phyloP scores from a whole-genome alignment of 2,888 invertebrate species.

The Apamea anceps region DNA sequence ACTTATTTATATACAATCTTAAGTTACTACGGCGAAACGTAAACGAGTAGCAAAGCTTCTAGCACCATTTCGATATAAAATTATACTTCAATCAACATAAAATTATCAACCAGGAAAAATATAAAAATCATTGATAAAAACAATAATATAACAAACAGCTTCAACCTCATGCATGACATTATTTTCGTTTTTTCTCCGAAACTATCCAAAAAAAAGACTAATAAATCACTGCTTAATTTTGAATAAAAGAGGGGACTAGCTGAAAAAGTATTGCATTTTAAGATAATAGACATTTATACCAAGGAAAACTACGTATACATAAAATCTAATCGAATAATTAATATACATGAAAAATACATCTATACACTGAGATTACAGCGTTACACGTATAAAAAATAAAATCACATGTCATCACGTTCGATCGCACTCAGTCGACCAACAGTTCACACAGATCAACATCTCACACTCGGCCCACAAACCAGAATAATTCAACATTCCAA shows the following conservation, averaged over 20 bases:
- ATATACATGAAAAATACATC: slow-evolving; percentile 81
- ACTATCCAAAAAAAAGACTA: slow-evolving; percentile 68
- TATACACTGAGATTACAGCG: slow-evolving; percentile 86
- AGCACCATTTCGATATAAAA: slow-evolving; percentile 89
- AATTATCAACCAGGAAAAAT: slow-evolving; percentile 86
- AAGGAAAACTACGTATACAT: slow-evolving; percentile 81
- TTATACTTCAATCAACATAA: slow-evolving; percentile 87
- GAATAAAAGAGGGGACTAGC: slow-evolving; percentile 85
- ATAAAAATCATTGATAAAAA: slow-evolving; percentile 79
- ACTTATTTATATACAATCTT: slow-evolving; percentile 81
- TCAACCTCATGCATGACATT: slow-evolving; percentile 65
- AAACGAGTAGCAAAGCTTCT: slow-evolving; percentile 86
- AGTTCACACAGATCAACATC: slow-evolving; percentile 64
- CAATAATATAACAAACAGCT: slow-evolving; percentile 80
- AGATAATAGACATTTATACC: slow-evolving; percentile 79
- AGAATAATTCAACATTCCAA: slow-evolving; percentile 74
- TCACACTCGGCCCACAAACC: slow-evolving; percentile 75
- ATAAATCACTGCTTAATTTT: slow-evolving; percentile 83
- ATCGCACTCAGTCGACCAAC: slow-evolving; percentile 65
- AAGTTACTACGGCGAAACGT: slow-evolving; percentile 80
- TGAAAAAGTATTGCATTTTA: slow-evolving; percentile 84
- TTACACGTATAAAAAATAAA: slow-evolving; percentile 83
- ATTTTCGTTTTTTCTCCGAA: slow-evolving; percentile 64
- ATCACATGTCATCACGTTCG: slow-evolving; percentile 84
- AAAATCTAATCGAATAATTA: slow-evolving; percentile 79